Percentiles rank a stretch among this genome's conserved stretches.
These are phyloP conservation scores for Chascanopsetta lugubris DNA, from an alignment of 2,113 vertebrate genomes.

Conservation along the genomic window DNA sequence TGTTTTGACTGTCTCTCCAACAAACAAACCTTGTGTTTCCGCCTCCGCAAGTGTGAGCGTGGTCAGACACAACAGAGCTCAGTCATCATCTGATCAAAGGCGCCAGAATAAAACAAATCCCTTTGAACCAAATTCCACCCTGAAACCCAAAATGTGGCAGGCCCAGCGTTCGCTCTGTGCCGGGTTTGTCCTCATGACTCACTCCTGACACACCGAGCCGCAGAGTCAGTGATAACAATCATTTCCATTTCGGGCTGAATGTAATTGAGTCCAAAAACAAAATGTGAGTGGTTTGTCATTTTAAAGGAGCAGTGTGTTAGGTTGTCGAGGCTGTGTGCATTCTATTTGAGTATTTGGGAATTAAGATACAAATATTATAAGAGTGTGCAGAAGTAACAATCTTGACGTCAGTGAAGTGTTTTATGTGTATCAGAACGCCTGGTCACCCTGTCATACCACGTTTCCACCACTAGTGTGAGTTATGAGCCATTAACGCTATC, in stretches of 20 bases:
- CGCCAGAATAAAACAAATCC: not conserved
- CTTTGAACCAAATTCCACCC: not conserved
- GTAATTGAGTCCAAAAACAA: too few relatives aligned
- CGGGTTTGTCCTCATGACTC: not conserved
- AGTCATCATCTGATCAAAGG: constrained; percentile 20
- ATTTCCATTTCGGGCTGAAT: not conserved
- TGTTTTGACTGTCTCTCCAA: constrained; percentile 16
- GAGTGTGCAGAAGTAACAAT: too few relatives aligned
- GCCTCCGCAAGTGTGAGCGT: not conserved
- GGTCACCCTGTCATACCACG: too few relatives aligned
- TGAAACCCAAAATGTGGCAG: constrained; percentile 9
- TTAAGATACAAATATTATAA: too few relatives aligned
- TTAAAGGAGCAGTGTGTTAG: too few relatives aligned
- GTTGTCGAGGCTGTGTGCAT: too few relatives aligned
- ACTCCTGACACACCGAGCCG: not conserved
- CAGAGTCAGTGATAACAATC: not conserved
- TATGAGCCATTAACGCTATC: too few relatives aligned
- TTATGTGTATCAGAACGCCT: too few relatives aligned
- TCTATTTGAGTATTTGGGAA: too few relatives aligned
- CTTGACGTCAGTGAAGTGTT: too few relatives aligned
- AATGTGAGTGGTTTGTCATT: too few relatives aligned
- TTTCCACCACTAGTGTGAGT: too few relatives aligned
- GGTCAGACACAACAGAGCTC: constrained; percentile 21
- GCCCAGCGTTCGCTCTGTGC: not conserved
- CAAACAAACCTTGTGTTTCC: constrained; percentile 34